phyloP scores from a whole-genome alignment of 2,797 vertebrate genomes.

The Podargus strigoides region DNA sequence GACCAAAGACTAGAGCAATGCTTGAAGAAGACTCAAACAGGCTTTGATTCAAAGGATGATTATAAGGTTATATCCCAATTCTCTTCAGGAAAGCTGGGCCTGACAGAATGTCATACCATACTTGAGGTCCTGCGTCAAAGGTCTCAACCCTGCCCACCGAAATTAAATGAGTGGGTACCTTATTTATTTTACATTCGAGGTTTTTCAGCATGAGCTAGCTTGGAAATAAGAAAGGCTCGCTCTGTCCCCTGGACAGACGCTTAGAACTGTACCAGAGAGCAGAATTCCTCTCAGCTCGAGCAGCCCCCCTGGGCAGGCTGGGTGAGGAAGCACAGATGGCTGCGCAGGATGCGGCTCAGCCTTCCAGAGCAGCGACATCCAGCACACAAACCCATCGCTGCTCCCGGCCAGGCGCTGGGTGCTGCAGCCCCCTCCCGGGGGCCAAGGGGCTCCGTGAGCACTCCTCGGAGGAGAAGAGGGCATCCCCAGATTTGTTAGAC shows the following conservation, averaged over 20 bases:
- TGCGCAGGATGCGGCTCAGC: neutral
- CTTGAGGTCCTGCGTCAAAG: neutral
- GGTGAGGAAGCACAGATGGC: neutral
- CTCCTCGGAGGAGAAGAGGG: rapidly evolving
- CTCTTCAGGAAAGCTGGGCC: neutral
- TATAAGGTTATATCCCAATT: neutral
- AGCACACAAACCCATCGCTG: neutral
- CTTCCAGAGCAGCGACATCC: neutral
- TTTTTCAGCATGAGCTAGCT: neutral
- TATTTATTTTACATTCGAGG: neutral
- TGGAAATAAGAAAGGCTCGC: neutral
- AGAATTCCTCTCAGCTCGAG: neutral
- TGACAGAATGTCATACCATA: neutral
- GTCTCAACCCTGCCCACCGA: neutral
- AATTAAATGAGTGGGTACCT: neutral
- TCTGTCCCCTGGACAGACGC: neutral
- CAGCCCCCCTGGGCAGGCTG: neutral
- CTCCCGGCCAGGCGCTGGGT: neutral
- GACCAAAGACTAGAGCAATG: neutral
- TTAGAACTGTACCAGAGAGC: neutral
- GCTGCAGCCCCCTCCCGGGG: neutral
- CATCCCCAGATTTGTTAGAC: neutral
- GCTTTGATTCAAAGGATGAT: neutral
- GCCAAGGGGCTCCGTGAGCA: no score
- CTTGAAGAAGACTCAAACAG: neutral